These are phyloP conservation scores for Drosophila mimica DNA, from an alignment of 2,888 invertebrate genomes.

Conservation along the genomic window DNA sequence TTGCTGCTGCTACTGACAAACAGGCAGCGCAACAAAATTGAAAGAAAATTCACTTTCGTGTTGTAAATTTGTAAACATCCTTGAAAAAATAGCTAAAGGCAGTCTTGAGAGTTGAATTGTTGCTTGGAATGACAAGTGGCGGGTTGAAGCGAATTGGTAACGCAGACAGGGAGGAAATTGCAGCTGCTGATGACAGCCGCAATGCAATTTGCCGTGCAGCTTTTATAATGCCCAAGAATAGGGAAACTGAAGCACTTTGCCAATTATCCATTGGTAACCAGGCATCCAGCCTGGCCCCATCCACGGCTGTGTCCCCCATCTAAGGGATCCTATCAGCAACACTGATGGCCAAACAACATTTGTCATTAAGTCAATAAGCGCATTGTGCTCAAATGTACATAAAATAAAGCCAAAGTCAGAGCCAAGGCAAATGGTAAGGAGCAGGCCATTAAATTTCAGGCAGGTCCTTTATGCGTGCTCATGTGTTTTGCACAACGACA, in stretches of 20 bases:
- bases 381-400: constrained; percentile 80
- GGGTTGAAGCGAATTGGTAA: neutral
- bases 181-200: constrained; percentile 67
- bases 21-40: constrained; percentile 69
- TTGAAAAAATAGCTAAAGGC: constrained; percentile 75
- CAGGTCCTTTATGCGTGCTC: constrained; percentile 45
- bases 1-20: constrained; percentile 46
- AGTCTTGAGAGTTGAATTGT: constrained; percentile 52
- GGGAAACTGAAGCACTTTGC: constrained; percentile 53
- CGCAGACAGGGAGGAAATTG: constrained; percentile 6
- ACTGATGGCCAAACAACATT: constrained; percentile 71
- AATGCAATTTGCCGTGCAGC: constrained; percentile 74
- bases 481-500: constrained; percentile 63
- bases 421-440: neutral
- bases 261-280: constrained; percentile 53
- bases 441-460: constrained; percentile 48
- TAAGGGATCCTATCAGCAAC: constrained; percentile 26
- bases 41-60: constrained; percentile 82
- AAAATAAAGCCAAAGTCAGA: constrained; percentile 65
- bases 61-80: constrained; percentile 82
- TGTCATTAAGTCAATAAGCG: constrained; percentile 81
- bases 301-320: neutral
- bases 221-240: constrained; percentile 40
- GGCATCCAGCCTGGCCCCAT: neutral
- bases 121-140: constrained; percentile 54